Evolutionary conservation across 1,140 invertebrate species (phyloP).

Genomic region (Brachionus asplanchnoidis): DNA sequence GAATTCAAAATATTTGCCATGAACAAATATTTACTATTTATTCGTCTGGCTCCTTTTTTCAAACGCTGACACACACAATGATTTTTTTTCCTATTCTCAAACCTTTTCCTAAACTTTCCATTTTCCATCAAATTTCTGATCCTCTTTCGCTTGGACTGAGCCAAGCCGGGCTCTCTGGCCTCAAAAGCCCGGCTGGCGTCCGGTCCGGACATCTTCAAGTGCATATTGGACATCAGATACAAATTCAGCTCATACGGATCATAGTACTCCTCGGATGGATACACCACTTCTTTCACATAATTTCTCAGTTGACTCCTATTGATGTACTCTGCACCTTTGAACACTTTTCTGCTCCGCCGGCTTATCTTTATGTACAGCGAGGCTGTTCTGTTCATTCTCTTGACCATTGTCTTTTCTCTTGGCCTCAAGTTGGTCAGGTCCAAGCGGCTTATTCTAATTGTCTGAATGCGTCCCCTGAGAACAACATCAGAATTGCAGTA

Average conservation of each 20-base stretch:
- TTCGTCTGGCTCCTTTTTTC: not conserved
- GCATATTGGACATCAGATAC: slow-evolving; percentile 29
- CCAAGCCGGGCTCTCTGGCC: not conserved
- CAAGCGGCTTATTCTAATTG: slow-evolving; percentile 29
- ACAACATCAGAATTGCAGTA: slow-evolving; percentile 32
- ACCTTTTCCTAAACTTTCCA: not conserved
- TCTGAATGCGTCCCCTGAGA: not conserved
- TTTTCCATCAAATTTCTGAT: not conserved
- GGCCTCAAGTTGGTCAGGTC: slow-evolving; percentile 1
- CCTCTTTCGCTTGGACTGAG: not conserved
- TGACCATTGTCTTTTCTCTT: not conserved
- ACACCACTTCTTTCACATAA: not conserved
- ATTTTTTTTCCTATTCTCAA: not conserved
- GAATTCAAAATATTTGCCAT: slow-evolving; percentile 21
- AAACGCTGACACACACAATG: slow-evolving; percentile 22
- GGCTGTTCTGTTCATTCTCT: not conserved
- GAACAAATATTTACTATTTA: slow-evolving; percentile 33
- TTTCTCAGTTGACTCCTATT: not conserved
- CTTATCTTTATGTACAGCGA: slow-evolving; percentile 20
- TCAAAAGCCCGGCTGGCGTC: not conserved
- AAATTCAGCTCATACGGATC: slow-evolving; percentile 6
- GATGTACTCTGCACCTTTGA: slow-evolving; percentile 6
- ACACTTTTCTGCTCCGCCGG: not conserved
- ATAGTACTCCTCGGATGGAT: not conserved
- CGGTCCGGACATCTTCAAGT: not conserved